Evolutionary conservation across 2,113 vertebrate genomes (phyloP), one percentile per base, ranked within the genome.

Genomic region (Psittacus erithacus): DNA sequence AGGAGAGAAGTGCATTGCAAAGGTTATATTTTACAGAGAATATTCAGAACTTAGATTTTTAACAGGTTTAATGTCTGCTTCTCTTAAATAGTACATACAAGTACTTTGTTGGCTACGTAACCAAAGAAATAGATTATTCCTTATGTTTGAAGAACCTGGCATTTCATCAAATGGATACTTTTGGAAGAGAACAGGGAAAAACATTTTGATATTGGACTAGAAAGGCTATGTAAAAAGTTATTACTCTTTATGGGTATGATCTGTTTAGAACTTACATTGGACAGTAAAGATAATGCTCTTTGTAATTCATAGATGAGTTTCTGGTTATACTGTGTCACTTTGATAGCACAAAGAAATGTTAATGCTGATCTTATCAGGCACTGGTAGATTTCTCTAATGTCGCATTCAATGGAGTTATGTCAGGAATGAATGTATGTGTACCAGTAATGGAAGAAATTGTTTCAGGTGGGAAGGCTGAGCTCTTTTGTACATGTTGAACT

Each of bases 11-110:
- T 39, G 31, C 18, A 4, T 90, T 14, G 4, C 59, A 92, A 82
- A 95, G 95, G 76, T 94, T 97, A 93, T 39, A 6, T 76, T 75
- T 76, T 9, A 65, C 43, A 74, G 79, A 39, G 81, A 94, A 60
- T 94, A 93, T 92, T 89, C 79, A 91, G 95, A 95, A n/a, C 4
- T 25, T 38, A 9, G 20, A 28, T 86, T 88, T 79, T 57, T 83
- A 86, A 47, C 39, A 60, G 39, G 11, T 81, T 90, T 88, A 41
- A 19, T 78, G 35, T 38, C 43, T 46, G 6, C 39, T 82, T 78
- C 71, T 86, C 52, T 93, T 57, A 47, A 81, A 47, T 22, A 27
- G 70, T 46, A 65, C 88, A 59, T 79, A 47, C 43, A 86, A 90
- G 49, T 59, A 11, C 12, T 55, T 35, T 70, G 35, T 39, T 41